These are phyloP conservation scores for Montipora cactus DNA, from an alignment of 64 coral and sea anemone species.

Conservation along the genomic window DNA sequence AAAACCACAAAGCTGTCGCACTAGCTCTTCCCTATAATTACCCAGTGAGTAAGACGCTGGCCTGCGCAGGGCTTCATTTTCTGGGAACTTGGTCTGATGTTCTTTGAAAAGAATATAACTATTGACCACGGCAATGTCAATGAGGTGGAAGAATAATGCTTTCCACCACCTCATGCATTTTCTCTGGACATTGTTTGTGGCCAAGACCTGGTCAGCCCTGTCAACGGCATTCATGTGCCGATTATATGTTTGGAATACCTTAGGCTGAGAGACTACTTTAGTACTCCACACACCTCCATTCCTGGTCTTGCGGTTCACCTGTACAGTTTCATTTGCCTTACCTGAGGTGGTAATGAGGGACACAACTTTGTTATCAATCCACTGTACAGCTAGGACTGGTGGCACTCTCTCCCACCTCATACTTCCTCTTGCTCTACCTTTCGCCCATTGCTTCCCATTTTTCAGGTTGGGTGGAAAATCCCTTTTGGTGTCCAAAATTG, in stretches of 20 bases:
- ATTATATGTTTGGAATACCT: conserved; percentile 14
- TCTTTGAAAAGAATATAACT: conserved; percentile 48
- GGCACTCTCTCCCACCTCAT: conserved; percentile 53
- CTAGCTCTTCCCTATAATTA: conserved; percentile 66
- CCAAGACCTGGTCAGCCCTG: conserved; percentile 25
- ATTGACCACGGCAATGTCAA: conserved; percentile 34
- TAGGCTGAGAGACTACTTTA: not conserved
- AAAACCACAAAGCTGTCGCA: conserved; percentile 58
- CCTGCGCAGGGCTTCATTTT: conserved; percentile 37
- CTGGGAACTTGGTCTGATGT: conserved; percentile 1
- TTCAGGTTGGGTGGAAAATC: not conserved
- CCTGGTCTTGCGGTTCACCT: conserved; percentile 47
- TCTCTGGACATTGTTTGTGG: conserved; percentile 45
- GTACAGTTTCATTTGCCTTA: conserved; percentile 36
- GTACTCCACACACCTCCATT: conserved; percentile 20
- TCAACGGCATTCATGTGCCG: conserved; percentile 50
- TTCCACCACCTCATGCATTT: conserved; percentile 57
- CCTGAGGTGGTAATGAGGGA: conserved; percentile 39
- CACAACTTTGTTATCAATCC: conserved; percentile 67
- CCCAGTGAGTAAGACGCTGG: conserved; percentile 29
- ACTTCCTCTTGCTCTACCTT: conserved; percentile 14
- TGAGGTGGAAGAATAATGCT: conserved; percentile 31
- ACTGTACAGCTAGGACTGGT: conserved; percentile 50
- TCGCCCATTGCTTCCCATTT: conserved; percentile 41
- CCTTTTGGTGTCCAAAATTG: too few species aligned